Percentiles rank a stretch among this genome's conserved stretches.
These are phyloP conservation scores for Eutrigla gurnardus DNA, from an alignment of 2,797 vertebrate genomes.

Conservation along the genomic window DNA sequence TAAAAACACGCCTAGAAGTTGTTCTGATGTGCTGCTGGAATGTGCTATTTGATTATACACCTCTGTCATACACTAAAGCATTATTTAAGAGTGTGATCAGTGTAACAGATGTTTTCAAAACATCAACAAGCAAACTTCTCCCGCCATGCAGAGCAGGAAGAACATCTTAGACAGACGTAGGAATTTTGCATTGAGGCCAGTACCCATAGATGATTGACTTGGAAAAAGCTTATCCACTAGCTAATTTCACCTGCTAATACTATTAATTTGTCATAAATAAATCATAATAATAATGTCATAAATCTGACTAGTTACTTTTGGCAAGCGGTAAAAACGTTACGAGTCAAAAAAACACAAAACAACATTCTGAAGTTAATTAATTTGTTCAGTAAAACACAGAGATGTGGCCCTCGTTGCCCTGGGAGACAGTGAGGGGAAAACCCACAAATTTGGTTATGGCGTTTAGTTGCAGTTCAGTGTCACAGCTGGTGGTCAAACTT, in stretches of 20 bases:
- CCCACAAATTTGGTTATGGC: background rate
- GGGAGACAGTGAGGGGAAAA: background rate
- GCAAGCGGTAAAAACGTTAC: too few relatives aligned
- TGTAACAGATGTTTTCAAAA: slow-evolving; percentile 16
- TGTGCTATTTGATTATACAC: background rate
- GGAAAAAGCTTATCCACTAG: background rate
- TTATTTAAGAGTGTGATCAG: background rate
- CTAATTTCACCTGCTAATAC: background rate
- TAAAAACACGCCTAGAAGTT: background rate
- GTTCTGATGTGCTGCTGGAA: slow-evolving; percentile 4
- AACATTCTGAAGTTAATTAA: slow-evolving; percentile 3
- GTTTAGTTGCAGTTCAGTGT: slow-evolving; percentile 10
- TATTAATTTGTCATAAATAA: background rate
- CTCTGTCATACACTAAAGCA: too few relatives aligned
- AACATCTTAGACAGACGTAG: background rate
- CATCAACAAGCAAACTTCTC: background rate
- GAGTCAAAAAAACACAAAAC: background rate
- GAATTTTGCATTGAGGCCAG: background rate
- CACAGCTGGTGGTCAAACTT: slow-evolving; percentile 3
- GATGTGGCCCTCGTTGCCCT: background rate
- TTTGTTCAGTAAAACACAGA: slow-evolving; percentile 28
- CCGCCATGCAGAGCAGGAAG: background rate
- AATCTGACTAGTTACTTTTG: background rate
- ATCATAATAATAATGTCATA: background rate
- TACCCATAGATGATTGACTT: background rate